These are phyloP conservation scores for Rhyacichthys aspro DNA, from an alignment of 2,797 vertebrate species.

Conservation along the genomic window DNA sequence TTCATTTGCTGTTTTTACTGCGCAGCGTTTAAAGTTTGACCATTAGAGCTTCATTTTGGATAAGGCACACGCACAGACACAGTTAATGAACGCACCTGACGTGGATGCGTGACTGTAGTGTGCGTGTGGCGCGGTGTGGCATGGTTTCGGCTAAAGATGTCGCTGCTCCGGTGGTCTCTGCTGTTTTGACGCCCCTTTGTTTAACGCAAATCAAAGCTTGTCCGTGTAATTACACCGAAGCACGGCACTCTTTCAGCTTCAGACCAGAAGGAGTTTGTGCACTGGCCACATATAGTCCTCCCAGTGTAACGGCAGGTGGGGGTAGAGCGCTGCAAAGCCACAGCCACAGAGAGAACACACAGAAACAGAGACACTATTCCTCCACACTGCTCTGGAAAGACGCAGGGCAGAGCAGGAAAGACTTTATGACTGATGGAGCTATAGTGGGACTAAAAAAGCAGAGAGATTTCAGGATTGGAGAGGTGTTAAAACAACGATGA, in stretches of 20 bases:
- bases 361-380: no score
- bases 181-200: neutral
- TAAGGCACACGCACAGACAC: conserved; percentile 1
- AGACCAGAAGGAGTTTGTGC: conserved; percentile 12
- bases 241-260: neutral
- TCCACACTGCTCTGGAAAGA: conserved; percentile 1
- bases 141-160: conserved; percentile 1
- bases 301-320: conserved; percentile 80
- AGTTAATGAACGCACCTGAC: conserved; percentile 41
- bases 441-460: no score
- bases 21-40: conserved; percentile 40
- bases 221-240: neutral
- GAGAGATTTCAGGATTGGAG: no score
- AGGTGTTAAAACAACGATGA: conserved; percentile 22
- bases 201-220: neutral
- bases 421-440: no score
- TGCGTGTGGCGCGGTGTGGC: neutral
- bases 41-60: neutral
- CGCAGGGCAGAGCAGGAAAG: no score
- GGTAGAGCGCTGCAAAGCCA: conserved; percentile 77
- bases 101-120: neutral
- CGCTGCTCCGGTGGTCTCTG: no score
- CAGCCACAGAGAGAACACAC: no score
- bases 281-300: conserved; percentile 38
- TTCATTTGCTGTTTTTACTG: no score